Base-by-base conservation (phyloP, 2,113 vertebrate species). In the Bungarus multicinctus region DNA sequence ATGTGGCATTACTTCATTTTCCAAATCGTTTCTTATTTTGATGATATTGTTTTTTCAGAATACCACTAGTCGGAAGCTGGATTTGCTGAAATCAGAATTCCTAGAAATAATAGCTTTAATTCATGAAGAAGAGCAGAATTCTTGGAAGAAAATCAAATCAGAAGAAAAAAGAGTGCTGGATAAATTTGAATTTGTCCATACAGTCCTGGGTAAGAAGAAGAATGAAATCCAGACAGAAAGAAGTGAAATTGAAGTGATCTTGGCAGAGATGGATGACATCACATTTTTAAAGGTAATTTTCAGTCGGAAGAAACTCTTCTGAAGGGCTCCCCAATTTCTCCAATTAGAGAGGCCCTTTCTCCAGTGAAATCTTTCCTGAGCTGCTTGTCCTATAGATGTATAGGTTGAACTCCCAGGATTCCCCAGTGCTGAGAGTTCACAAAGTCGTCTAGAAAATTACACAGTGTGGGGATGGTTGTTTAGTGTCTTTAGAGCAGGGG, bases 261-360 rank as follows among this genome's bases (percentile, higher is more conserved):
- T 99, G 96, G 93, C 90, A 10, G 97, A 98, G 94, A 94, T 74
- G 0, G 97, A 98, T 0, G 98, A 98, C 0, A 30, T 98, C 43
- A 93, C 97, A n/a, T 99, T 99, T 96, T 97, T 99, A 53, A 98
- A 99, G 99, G 99, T 99, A 95, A 95, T 96, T 34, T 0, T 0
- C 64, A 45, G 12, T 39, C 11, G 12, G 54, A 89, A 91, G 9
- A 88, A 88, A 86, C 30, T 34, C 4, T n/a, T 57, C 14, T 57
- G 14, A 57, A 81, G 47, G 20, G 2, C 25, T 39, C n/a, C 12
- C 1, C 2, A 34, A 20, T 74, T 74, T 47, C 30, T 64, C 54
- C 10, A 52, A 39, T 34, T 50, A 53, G 8, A 14, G n/a, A 90
- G 30, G 16, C 23, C 20, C 16, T 69, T 53, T 22, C 30, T 90